Base-by-base conservation (phyloP, 2,888 invertebrate genomes). In the Laspeyria flexula region DNA sequence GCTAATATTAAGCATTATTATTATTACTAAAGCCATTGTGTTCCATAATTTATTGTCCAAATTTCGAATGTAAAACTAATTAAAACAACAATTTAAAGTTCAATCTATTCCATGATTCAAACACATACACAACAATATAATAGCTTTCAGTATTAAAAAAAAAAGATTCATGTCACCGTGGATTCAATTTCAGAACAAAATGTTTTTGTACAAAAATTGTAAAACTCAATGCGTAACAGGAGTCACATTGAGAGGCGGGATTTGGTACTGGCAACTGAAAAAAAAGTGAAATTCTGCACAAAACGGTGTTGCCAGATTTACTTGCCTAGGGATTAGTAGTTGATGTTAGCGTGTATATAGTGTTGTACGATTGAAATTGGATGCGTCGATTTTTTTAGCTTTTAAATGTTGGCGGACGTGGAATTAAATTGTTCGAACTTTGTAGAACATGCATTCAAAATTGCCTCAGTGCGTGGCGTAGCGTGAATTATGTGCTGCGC, bases 101-200 rank as follows among this genome's bases (percentile, higher is more conserved):
- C 34, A 12, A 37, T 15, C 25, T 21, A 31, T 61, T 41, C 44
- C 45, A 43, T n/a, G n/a, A n/a, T n/a, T n/a, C n/a, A 54, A 62
- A 49, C 33, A 35, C 25, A 12, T 44, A 18, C 12, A 5, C 13
- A 4, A 37, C 31, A 60, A 64, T 48, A 43, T 55, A 60, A 53
- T 60, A 47, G 35, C 27, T 31, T 43, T 31, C 46, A 39, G 13
- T 54, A 30, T 60, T 58, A 58, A 41, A 58, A 31, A 50, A 57
- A 59, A 59, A 48, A 60, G 41, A 43, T 44, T 10, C 5, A 0
- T 49, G 55, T 52, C 60, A 55, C 54, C 56, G 38, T 60, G 61
- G 58, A 71, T 71, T 73, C 55, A 69, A 73, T 75, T 71, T 55
- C 43, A 42, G 12, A 30, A 39, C 58, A 60, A 66, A 70, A 68